Evolutionary conservation across 2,888 invertebrate species (phyloP).

Genomic region (Brenthis daphne): DNA sequence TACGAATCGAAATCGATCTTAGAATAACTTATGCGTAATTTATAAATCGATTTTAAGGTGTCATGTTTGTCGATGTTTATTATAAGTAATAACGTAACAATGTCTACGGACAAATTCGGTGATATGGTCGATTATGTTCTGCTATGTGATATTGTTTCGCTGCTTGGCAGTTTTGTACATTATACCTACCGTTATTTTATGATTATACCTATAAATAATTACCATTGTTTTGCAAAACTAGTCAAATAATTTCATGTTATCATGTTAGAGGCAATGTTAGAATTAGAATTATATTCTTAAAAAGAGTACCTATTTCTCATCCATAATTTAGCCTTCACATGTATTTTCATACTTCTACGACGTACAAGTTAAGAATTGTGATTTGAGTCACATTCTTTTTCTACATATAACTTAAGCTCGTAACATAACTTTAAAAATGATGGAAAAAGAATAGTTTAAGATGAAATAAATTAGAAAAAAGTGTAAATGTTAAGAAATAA

Average conservation of each 20-base stretch:
- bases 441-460: conserved; percentile 8
- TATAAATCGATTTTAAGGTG: conserved; percentile 11
- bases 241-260: conserved; percentile 18
- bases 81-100: conserved; percentile 8
- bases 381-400: conserved; percentile 1
- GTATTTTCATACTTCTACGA: conserved; percentile 19
- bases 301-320: conserved; percentile 4
- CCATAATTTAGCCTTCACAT: conserved; percentile 8
- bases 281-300: conserved; percentile 5
- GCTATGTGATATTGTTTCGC: conserved; percentile 42
- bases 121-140: conserved; percentile 16
- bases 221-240: conserved; percentile 37
- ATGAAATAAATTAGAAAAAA: not conserved
- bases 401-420: conserved; percentile 13
- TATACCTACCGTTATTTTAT: conserved; percentile 19
- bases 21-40: conserved; percentile 10
- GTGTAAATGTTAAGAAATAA: conserved; percentile 12
- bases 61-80: conserved; percentile 10
- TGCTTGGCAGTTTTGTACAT: conserved; percentile 48
- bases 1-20: conserved; percentile 8
- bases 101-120: conserved; percentile 14
- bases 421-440: conserved; percentile 3
- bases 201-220: conserved; percentile 28
- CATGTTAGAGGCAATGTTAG: conserved; percentile 12
- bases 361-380: conserved; percentile 12